Evolutionary conservation across 2,113 vertebrate species (phyloP).

Genomic region (Sinosuthora webbiana): DNA sequence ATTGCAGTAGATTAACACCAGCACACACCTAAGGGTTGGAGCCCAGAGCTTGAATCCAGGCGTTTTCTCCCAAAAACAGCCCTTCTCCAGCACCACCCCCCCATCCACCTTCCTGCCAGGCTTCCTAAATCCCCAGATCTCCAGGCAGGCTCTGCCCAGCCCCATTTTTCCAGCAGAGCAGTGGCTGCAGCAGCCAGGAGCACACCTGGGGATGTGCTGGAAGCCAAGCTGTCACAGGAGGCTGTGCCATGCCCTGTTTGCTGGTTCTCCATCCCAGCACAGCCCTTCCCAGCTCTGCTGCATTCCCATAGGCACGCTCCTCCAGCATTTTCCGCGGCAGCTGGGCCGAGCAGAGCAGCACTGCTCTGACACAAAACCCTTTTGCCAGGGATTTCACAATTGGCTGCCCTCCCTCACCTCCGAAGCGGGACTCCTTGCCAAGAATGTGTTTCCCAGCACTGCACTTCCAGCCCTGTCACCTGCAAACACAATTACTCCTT

Average conservation of each 20-base stretch:
- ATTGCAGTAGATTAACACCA: background rate
- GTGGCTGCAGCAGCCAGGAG: rapidly evolving
- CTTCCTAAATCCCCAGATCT: background rate
- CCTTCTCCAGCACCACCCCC: background rate
- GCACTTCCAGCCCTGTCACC: conserved; percentile 53
- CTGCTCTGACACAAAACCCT: background rate
- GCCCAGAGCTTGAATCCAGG: background rate
- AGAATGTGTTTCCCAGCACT: conserved; percentile 16
- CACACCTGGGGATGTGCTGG: background rate
- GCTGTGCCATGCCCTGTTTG: background rate
- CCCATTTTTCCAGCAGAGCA: background rate
- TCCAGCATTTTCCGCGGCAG: background rate
- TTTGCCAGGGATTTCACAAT: conserved; percentile 38
- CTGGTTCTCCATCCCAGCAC: rapidly evolving
- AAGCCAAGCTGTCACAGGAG: rapidly evolving
- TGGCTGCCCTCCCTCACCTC: conserved; percentile 60
- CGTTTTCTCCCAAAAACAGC: background rate
- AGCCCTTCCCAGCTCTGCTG: background rate
- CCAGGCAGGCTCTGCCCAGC: rapidly evolving
- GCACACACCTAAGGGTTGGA: rapidly evolving
- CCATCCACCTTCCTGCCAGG: background rate
- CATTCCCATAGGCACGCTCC: background rate
- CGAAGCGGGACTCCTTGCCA: background rate
- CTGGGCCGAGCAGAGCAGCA: background rate
- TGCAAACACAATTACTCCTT: conserved; percentile 60